Evolutionary conservation across 2,888 invertebrate genomes (phyloP).

Genomic region (Megalurothrips usitatus): DNA sequence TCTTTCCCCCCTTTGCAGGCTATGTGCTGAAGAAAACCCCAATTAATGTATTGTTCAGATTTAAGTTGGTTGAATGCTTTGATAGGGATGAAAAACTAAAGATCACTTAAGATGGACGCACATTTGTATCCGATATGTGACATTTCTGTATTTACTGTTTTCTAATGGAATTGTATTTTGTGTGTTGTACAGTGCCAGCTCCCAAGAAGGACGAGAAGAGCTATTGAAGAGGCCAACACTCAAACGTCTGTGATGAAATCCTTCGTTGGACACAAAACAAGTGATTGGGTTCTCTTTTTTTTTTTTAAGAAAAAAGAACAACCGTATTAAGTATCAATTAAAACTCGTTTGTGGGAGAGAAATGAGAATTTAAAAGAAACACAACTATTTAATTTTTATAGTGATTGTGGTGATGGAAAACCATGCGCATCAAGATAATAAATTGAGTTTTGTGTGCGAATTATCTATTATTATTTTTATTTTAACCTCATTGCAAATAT

Average conservation of each 20-base stretch:
- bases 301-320: neutral
- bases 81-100: no score
- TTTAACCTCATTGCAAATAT: constrained; percentile 19
- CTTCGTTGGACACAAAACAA: constrained; percentile 25
- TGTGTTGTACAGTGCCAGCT: neutral
- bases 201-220: neutral
- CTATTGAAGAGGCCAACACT: constrained; percentile 5
- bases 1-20: no score
- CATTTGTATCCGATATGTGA: no score
- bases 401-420: constrained; percentile 20
- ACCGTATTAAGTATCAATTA: neutral
- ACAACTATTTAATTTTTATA: constrained; percentile 16
- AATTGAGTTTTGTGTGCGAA: constrained; percentile 19
- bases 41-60: neutral
- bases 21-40: neutral
- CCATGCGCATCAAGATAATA: constrained; percentile 23
- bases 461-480: neutral
- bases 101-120: no score
- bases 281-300: constrained; percentile 20
- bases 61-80: no score
- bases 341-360: constrained; percentile 15
- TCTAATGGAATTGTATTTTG: no score
- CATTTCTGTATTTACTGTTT: no score
- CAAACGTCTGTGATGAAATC: constrained; percentile 23
- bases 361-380: constrained; percentile 15